These are phyloP conservation scores for Xenopus borealis DNA, from an alignment of 2,113 vertebrate species.

Conservation along the genomic window DNA sequence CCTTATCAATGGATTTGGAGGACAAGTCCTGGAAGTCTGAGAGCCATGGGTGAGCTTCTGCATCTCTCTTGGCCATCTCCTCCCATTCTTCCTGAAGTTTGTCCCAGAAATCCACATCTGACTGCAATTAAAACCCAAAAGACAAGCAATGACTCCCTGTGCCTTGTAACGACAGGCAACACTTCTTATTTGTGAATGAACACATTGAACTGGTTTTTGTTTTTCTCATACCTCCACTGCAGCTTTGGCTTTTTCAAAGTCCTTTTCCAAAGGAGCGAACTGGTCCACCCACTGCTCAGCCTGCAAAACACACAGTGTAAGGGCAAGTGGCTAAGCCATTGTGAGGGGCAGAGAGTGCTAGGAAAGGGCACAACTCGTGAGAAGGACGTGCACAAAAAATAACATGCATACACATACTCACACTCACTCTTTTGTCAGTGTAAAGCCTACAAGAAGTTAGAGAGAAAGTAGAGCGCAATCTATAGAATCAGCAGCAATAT, in stretches of 20 bases:
- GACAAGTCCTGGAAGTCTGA: constrained; percentile 90
- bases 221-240: constrained; percentile 85
- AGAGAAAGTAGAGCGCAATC: too few relatives aligned
- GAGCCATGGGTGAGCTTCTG: constrained; percentile 94
- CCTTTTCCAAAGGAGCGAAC: constrained; percentile 76
- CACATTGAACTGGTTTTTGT: background rate
- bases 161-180: too few relatives aligned
- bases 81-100: constrained; percentile 98
- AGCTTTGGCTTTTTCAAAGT: constrained; percentile 93
- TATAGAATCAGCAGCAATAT: too few relatives aligned
- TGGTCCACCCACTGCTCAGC: constrained; percentile 94
- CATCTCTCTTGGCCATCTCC: constrained; percentile 95
- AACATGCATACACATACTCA: too few relatives aligned
- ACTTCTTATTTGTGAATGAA: background rate
- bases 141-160: background rate
- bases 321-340: background rate
- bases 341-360: too few relatives aligned
- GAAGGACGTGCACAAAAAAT: too few relatives aligned
- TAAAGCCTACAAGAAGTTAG: too few relatives aligned
- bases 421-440: too few relatives aligned
- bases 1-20: constrained; percentile 88
- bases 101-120: constrained; percentile 98
- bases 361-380: too few relatives aligned
- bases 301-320: constrained; percentile 54
- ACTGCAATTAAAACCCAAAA: constrained; percentile 65